These are phyloP conservation scores for Sitodiplosis mosellana DNA, from an alignment of 1,140 invertebrate genomes.

Conservation along the genomic window DNA sequence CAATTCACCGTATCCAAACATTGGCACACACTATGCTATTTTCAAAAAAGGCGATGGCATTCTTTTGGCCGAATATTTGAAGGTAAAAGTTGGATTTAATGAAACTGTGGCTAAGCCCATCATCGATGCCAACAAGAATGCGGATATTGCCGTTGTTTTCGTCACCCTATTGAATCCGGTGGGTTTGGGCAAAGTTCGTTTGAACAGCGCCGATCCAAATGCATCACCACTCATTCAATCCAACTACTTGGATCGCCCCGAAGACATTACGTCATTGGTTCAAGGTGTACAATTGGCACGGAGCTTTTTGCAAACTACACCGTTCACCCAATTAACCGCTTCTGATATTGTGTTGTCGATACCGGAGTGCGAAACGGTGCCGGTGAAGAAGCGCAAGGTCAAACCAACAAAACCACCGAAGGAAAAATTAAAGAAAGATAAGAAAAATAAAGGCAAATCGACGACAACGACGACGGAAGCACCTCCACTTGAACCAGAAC, in stretches of 20 bases:
- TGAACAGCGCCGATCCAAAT: conserved; percentile 13
- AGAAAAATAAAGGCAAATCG: not conserved
- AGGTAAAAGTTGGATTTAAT: not conserved
- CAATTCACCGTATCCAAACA: conserved; percentile 7
- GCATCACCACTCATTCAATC: conserved; percentile 51
- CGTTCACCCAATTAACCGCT: conserved; percentile 22
- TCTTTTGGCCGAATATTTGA: no score
- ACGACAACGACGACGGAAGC: conserved; percentile 2
- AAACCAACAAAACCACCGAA: no score
- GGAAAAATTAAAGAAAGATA: not conserved
- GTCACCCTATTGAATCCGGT: conserved; percentile 25
- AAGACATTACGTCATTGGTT: conserved; percentile 43
- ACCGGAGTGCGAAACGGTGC: not conserved
- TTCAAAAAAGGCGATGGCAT: not conserved
- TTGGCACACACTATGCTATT: not conserved
- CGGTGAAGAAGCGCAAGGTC: no score
- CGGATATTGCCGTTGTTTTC: not conserved
- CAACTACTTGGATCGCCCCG: conserved; percentile 49
- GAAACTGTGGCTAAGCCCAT: not conserved
- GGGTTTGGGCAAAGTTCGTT: conserved; percentile 19
- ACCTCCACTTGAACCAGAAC: conserved; percentile 8
- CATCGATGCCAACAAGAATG: not conserved
- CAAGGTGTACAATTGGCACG: conserved; percentile 34
- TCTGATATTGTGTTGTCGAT: not conserved
- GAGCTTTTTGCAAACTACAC: conserved; percentile 26